Conservation (phyloP, 2,797 vertebrate species). For the Protonibea diacanthus region DNA sequence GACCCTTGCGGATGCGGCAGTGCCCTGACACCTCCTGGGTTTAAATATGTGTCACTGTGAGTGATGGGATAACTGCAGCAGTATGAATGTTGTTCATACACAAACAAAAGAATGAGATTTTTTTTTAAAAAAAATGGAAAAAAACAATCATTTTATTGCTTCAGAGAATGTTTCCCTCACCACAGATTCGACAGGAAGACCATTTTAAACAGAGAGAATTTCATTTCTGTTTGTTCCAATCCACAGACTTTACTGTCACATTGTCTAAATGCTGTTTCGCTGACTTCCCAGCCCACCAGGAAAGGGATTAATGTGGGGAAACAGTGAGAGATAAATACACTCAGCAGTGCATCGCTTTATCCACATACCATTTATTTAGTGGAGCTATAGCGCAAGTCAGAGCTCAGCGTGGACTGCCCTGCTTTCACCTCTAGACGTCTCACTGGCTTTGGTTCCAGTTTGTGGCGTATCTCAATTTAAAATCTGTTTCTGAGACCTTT, state of each 20-base stretch:
- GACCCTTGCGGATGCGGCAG: neutral
- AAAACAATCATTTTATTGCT: slow-evolving; percentile 1
- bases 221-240: slow-evolving; percentile 46
- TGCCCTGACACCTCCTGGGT: neutral
- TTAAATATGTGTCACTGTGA: neutral
- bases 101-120: slow-evolving; percentile 30
- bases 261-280: slow-evolving; percentile 25
- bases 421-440: slow-evolving; percentile 19
- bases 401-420: neutral
- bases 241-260: slow-evolving; percentile 30
- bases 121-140: neutral
- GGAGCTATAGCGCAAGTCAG: neutral
- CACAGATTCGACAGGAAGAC: slow-evolving; percentile 2
- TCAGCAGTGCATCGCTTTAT: slow-evolving; percentile 31
- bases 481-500: slow-evolving; percentile 21
- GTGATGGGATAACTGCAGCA: neutral
- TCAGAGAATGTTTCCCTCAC: neutral
- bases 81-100: neutral
- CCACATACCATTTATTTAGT: slow-evolving; percentile 31
- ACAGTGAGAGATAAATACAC: slow-evolving; percentile 39
- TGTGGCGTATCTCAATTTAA: neutral
- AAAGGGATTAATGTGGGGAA: slow-evolving; percentile 32
- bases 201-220: slow-evolving; percentile 37
- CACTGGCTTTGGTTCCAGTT: neutral
- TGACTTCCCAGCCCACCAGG: slow-evolving; percentile 24